A percentile compares a stretch with the other conserved stretches of the same genome.
phyloP scores from a whole-genome alignment of 2,113 vertebrate species.

The Dicrurus megarhynchus region DNA sequence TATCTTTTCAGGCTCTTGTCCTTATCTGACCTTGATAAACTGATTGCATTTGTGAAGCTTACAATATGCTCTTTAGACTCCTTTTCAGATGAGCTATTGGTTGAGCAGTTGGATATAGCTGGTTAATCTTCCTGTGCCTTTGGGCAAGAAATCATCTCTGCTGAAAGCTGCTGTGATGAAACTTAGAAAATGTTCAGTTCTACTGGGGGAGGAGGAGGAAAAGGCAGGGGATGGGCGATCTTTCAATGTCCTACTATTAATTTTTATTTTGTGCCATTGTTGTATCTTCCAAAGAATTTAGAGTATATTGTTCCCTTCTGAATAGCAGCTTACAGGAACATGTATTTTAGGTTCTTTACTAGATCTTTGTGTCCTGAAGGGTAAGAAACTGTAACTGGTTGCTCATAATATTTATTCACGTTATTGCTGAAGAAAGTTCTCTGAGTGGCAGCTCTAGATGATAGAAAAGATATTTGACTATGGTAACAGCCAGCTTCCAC shows the following conservation, averaged over 20 bases:
- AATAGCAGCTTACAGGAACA: neutral
- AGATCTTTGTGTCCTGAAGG: neutral
- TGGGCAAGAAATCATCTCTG: conserved; percentile 69
- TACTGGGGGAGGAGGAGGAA: neutral
- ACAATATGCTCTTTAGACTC: conserved; percentile 58
- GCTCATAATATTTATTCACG: neutral
- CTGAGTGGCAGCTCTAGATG: neutral
- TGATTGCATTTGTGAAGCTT: conserved; percentile 61
- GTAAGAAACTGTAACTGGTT: neutral
- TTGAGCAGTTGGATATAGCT: conserved; percentile 57
- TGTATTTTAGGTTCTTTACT: neutral
- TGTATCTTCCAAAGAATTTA: conserved; percentile 25
- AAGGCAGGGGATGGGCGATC: neutral
- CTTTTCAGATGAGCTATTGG: conserved; percentile 66
- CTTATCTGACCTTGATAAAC: conserved; percentile 73
- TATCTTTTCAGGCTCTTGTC: conserved; percentile 51
- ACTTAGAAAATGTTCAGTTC: conserved; percentile 49
- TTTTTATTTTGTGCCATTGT: conserved; percentile 57
- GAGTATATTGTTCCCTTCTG: conserved; percentile 30
- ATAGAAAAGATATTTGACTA: neutral
- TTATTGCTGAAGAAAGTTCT: neutral
- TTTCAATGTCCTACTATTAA: conserved; percentile 14
- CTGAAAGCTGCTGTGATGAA: conserved; percentile 58
- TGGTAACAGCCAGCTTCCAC: neutral
- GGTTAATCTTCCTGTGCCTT: conserved; percentile 70